These are phyloP conservation scores for Scalopus aquaticus DNA, from an alignment of 2,113 vertebrate species.

Conservation along the genomic window DNA sequence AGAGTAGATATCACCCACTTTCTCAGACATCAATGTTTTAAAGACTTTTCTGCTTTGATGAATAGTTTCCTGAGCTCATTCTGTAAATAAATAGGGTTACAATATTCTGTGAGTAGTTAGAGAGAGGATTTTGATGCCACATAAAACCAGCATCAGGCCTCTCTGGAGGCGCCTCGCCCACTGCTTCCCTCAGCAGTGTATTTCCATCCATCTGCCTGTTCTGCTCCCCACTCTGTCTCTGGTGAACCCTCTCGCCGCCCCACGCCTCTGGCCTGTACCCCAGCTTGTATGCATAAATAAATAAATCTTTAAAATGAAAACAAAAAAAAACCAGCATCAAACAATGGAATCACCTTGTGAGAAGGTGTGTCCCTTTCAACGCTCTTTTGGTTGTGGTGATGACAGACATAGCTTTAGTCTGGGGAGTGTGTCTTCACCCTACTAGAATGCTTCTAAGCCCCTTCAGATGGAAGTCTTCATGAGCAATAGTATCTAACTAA, in stretches of 20 bases:
- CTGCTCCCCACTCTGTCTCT: no score
- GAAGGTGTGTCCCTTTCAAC: not conserved
- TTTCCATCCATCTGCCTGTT: no score
- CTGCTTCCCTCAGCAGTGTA: no score
- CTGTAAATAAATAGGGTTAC: not conserved
- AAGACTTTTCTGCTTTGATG: not conserved
- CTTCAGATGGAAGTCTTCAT: not conserved
- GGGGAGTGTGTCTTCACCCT: not conserved
- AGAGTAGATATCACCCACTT: not conserved
- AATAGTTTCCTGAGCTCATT: not conserved
- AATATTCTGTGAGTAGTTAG: not conserved
- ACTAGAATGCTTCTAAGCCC: not conserved
- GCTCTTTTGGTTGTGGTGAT: not conserved
- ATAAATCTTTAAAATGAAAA: no score
- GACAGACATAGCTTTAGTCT: not conserved
- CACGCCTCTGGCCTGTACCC: no score
- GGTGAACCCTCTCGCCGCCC: no score
- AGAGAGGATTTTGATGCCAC: not conserved
- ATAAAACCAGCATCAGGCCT: not conserved
- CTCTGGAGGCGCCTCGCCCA: no score
- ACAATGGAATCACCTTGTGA: not conserved
- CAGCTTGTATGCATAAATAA: no score
- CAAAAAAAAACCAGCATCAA: not conserved
- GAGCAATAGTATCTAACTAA: not conserved
- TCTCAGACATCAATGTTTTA: conserved; percentile 7